Evolutionary conservation across 2,888 invertebrate genomes (phyloP).

Genomic region (Melangyna quadrimaculata): DNA sequence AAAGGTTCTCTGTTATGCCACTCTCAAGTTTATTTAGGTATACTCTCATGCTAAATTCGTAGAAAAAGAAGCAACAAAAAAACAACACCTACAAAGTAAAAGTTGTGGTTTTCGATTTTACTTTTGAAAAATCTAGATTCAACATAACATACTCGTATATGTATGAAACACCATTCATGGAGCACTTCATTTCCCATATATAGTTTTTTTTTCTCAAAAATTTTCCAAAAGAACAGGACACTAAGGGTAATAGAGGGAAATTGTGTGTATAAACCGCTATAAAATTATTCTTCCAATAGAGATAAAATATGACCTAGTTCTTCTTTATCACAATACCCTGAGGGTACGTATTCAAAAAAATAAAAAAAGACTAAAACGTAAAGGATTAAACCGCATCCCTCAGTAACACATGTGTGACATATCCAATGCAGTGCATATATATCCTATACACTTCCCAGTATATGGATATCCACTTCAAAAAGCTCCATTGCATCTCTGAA

Average conservation of each 20-base stretch:
- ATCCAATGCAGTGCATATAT: constrained; percentile 39
- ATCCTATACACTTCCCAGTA: not conserved
- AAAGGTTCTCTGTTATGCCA: not conserved
- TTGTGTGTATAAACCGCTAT: constrained; percentile 41
- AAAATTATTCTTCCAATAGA: constrained; percentile 67
- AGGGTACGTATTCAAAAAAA: constrained; percentile 49
- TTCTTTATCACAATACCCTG: constrained; percentile 69
- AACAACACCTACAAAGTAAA: not conserved
- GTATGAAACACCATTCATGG: not conserved
- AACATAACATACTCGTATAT: not conserved
- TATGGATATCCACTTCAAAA: constrained; percentile 39
- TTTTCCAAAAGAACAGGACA: constrained; percentile 16
- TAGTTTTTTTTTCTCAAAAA: constrained; percentile 5
- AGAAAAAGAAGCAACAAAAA: not conserved
- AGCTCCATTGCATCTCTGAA: constrained; percentile 14
- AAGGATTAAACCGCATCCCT: constrained; percentile 66
- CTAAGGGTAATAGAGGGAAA: not conserved
- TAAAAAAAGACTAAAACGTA: constrained; percentile 18
- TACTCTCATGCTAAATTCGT: not conserved
- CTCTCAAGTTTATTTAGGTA: not conserved
- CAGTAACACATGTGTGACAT: constrained; percentile 49
- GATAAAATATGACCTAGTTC: constrained; percentile 70
- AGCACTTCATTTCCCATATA: constrained; percentile 37
- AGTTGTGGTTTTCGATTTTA: not conserved
- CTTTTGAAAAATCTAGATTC: not conserved